These are phyloP conservation scores for Oasisia sp. DNA, from an alignment of 2,888 invertebrate genomes.

Conservation along the genomic window DNA sequence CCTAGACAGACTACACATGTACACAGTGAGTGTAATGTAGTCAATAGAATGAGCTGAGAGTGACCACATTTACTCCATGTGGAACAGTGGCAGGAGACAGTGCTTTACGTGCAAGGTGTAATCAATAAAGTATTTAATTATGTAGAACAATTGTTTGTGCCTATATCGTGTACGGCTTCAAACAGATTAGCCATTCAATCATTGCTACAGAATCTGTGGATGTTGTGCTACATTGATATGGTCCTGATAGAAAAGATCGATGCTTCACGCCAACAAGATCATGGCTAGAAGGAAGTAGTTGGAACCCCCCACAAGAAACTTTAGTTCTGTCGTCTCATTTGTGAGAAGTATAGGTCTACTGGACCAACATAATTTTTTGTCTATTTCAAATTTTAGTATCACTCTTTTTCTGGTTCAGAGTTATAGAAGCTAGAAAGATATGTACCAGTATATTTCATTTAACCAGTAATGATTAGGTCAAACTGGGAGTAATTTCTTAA, in stretches of 20 bases:
- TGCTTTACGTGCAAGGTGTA: background rate
- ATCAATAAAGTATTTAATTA: background rate
- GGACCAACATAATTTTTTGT: background rate
- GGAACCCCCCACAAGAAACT: no score
- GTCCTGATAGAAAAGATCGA: background rate
- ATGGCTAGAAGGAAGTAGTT: background rate
- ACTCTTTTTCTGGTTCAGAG: background rate
- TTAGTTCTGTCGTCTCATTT: no score
- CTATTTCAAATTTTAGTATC: background rate
- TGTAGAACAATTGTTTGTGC: slow-evolving; percentile 5
- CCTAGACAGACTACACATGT: background rate
- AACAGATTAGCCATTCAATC: background rate
- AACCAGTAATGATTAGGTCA: background rate
- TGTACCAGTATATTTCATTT: background rate
- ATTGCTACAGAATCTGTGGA: background rate
- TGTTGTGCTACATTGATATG: background rate
- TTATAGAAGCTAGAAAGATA: background rate
- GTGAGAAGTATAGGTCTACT: no score
- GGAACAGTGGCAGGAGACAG: background rate
- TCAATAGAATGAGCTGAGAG: background rate
- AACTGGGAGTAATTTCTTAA: background rate
- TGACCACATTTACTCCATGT: background rate
- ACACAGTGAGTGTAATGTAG: background rate
- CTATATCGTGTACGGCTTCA: background rate
- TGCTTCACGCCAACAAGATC: background rate